phyloP scores from a whole-genome alignment of 2,797 vertebrate genomes.

The Hybognathus amarus region DNA sequence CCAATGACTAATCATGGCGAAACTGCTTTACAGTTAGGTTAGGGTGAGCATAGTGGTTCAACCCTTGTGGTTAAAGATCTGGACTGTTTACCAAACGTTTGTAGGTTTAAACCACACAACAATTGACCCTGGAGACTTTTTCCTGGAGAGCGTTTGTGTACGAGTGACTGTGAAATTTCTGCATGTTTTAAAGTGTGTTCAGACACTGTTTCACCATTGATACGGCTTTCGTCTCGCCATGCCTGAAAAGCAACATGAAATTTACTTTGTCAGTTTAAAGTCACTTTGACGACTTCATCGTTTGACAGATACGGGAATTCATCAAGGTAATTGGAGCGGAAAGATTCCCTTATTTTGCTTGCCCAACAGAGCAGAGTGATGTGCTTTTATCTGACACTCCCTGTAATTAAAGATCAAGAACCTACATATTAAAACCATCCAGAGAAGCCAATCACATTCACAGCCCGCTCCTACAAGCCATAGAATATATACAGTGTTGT shows the following conservation, averaged over 20 bases:
- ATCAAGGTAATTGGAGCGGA: constrained; percentile 57
- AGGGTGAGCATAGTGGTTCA: not conserved
- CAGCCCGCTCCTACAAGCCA: not conserved
- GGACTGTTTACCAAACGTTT: not conserved
- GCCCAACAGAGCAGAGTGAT: constrained; percentile 47
- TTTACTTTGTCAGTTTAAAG: constrained; percentile 45
- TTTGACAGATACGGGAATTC: constrained; percentile 48
- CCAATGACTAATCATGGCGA: not conserved
- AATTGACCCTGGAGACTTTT: too few relatives aligned
- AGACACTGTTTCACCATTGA: not conserved
- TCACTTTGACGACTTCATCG: constrained; percentile 48
- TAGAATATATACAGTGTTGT: not conserved
- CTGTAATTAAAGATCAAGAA: constrained; percentile 49
- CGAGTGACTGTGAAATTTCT: not conserved
- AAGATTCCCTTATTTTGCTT: constrained; percentile 46
- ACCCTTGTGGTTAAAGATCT: not conserved
- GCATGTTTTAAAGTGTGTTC: not conserved
- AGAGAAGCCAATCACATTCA: constrained; percentile 25
- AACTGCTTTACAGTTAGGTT: not conserved
- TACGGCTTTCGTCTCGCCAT: not conserved
- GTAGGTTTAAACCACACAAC: not conserved
- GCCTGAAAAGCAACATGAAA: constrained; percentile 13
- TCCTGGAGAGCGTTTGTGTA: not conserved
- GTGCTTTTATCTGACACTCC: constrained; percentile 49
- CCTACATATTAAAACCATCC: constrained; percentile 48